Evolutionary conservation across 2,113 vertebrate genomes (phyloP), one percentile per base, ranked within the genome.

Genomic region (Amphilophus citrinellus): DNA sequence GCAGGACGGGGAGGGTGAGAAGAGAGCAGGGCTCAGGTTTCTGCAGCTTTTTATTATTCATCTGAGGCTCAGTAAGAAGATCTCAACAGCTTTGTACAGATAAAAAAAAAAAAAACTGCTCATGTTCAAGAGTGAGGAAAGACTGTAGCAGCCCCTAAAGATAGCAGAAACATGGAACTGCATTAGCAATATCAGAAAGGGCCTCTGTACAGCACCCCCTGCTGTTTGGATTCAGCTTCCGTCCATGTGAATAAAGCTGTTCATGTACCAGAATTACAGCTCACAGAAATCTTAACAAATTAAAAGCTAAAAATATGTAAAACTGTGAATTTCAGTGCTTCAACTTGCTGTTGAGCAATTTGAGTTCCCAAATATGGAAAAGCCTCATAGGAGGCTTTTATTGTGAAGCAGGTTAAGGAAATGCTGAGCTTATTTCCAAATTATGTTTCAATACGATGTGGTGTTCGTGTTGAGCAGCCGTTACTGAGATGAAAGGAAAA

Each of bases 11-110:
- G 53, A 44, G 39, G 56, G 61, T 27, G 6, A 24, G 27, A 1
- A n/a, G 20, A 22, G 65, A 3, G 15, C 50, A 3, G 42, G 32
- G 37, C 81, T 94, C 88, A 1, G 62, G 86, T 93, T 93, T 83
- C 93, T 87, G 77, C 44, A 84, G 9, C 37, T 63, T 32, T 86
- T 58, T 18, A 90, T 93, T 90, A 94, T 93, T 94, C 47, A 94
- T 92, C 78, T 56, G 68, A 39, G 71, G 57, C 76, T 65, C 61
- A 30, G 86, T 76, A 91, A 93, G 65, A 77, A 63, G 86, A 84
- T 77, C 86, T 32, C 58, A 53, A 79, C 62, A 42, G 39, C 80
- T 85, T 84, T 79, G 77, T 88, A 17, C 59, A 8, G 22, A 57
- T 39, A 71, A 71, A 44, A 44, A 44, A 27, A 27, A 27, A 27